Percentiles rank a stretch among this genome's conserved stretches.
phyloP scores from a whole-genome alignment of 1,140 invertebrate genomes.

The Globodera ellingtonae region DNA sequence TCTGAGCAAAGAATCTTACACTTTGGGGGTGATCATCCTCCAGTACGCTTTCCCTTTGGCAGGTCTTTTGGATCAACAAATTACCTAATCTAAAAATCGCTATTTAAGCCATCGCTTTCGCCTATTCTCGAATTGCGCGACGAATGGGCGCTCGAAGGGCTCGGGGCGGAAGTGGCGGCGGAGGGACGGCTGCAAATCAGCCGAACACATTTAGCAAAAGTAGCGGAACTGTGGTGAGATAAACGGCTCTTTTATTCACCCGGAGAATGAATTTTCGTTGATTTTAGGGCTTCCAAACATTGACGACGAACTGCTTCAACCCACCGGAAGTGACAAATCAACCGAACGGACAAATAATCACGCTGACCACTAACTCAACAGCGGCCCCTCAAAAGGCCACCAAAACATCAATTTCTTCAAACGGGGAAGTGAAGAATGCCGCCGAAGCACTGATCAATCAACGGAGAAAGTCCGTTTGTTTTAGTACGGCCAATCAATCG shows the following conservation, averaged over 20 bases:
- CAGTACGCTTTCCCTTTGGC: constrained; percentile 60
- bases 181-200: neutral
- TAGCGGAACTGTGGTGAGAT: neutral
- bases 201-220: neutral
- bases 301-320: neutral
- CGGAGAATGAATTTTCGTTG: no score
- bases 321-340: neutral
- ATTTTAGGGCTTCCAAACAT: neutral
- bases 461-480: neutral
- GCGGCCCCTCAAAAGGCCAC: neutral
- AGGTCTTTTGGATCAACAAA: neutral
- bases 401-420: neutral
- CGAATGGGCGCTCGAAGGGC: constrained; percentile 49
- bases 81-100: neutral
- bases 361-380: neutral
- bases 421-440: neutral
- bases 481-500: neutral
- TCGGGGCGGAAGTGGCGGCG: constrained; percentile 34
- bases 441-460: neutral
- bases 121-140: constrained; percentile 58
- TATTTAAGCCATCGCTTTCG: constrained; percentile 55
- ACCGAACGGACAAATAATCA: neutral
- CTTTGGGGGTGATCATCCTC: constrained; percentile 55
- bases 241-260: no score
- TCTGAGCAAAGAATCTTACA: constrained; percentile 59